Evolutionary conservation across 1,140 invertebrate species (phyloP), one percentile per base, ranked within the genome.

Genomic region (Leucophenga varia): DNA sequence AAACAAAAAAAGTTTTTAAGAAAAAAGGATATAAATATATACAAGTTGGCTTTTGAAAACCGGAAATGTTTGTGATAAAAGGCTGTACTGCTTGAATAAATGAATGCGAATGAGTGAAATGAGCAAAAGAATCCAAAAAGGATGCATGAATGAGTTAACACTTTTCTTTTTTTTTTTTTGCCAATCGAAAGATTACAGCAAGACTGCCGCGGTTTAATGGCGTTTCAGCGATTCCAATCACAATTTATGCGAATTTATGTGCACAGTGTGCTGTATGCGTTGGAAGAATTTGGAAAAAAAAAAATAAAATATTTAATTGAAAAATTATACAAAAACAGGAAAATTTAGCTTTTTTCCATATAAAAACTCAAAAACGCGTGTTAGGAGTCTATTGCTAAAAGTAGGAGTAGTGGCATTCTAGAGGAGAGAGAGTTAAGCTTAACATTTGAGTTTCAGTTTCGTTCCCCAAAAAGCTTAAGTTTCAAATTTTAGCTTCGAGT

Each of bases 181-280:
- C n/a, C 7, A 30, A 8, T 30, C n/a, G 7, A 30, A 30, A 30
- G 25, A 7, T n/a, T 8, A 7, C 25, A n/a, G 7, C 25, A 68
- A 60, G 64, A 63, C 53, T n/a, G 34, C 34, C 64, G 64, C 64
- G 64, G 64, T 68, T 68, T 64, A 68, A 68, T 68, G 64, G 64
- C 57, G 64, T 42, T 69, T 59, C 55, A 69, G 57, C 64, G 64
- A 68, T 67, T 67, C 63, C 61, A 64, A 67, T 67, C 63, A 67
- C 63, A 67, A 67, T 67, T 67, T 67, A 63, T 58, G 59, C 59
- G 47, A 37, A 37, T 37, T 43, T 25, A 32, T 12, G n/a, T n/a
- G n/a, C n/a, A n/a, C n/a, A n/a, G n/a, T n/a, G n/a, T n/a, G n/a
- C n/a, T n/a, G n/a, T n/a, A n/a, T n/a, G n/a, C n/a, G n/a, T n/a